phyloP scores from a whole-genome alignment of 1,140 invertebrate genomes.

The Macrobrachium nipponense region DNA sequence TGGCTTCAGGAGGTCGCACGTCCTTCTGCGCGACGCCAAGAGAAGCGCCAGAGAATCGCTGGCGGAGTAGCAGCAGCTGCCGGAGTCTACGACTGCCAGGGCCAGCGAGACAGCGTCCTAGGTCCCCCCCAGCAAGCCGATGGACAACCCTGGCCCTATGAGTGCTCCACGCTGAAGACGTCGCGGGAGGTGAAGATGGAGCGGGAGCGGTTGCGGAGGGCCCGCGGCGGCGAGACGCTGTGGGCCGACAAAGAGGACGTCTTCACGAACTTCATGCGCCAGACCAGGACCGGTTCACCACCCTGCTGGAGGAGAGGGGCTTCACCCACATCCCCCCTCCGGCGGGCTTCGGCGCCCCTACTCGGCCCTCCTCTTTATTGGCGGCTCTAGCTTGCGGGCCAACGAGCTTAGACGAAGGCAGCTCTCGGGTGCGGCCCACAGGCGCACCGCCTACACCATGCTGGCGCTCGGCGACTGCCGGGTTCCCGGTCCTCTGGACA shows the following conservation, averaged over 20 bases:
- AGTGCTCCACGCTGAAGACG: slow-evolving; percentile 60
- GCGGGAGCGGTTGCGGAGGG: slow-evolving; percentile 60
- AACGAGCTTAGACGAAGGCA: slow-evolving; percentile 54
- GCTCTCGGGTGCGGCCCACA: slow-evolving; percentile 33
- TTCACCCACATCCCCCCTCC: slow-evolving; percentile 62
- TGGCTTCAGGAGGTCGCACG: slow-evolving; percentile 48
- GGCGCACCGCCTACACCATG: slow-evolving; percentile 44
- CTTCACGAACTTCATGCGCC: slow-evolving; percentile 38
- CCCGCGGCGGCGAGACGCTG: slow-evolving; percentile 50
- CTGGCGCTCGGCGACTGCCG: slow-evolving; percentile 39
- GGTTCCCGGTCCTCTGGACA: slow-evolving; percentile 11
- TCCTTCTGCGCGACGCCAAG: slow-evolving; percentile 39
- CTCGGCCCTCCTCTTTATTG: slow-evolving; percentile 50
- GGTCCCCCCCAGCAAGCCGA: neutral
- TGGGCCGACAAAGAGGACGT: slow-evolving; percentile 51
- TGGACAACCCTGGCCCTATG: slow-evolving; percentile 26
- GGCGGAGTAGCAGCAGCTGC: slow-evolving; percentile 41
- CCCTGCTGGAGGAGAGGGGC: slow-evolving; percentile 53
- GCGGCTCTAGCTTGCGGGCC: slow-evolving; percentile 45
- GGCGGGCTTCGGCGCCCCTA: slow-evolving; percentile 61
- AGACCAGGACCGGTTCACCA: slow-evolving; percentile 43
- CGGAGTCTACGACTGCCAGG: neutral
- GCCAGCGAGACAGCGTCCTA: neutral
- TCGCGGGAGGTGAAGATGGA: slow-evolving; percentile 65
- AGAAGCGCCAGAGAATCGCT: neutral